phyloP scores from a whole-genome alignment of 2,888 invertebrate species.

The Melinaea marsaeus region DNA sequence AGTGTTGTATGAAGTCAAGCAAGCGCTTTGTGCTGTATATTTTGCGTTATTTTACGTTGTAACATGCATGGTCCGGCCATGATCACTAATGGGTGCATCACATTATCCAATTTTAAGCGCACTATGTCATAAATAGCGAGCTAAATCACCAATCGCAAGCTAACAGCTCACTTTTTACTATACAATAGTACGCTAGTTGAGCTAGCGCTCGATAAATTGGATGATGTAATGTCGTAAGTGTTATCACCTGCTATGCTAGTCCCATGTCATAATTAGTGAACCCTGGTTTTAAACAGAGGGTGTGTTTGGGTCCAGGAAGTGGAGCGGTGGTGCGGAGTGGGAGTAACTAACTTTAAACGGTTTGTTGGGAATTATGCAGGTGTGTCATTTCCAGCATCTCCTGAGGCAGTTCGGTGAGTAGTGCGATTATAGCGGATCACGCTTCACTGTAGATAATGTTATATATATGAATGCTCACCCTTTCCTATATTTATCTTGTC shows the following conservation, averaged over 20 bases:
- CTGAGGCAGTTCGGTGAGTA: slow-evolving; percentile 77
- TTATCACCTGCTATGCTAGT: slow-evolving; percentile 44
- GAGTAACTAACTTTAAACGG: slow-evolving; percentile 61
- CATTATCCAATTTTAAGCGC: too few relatives aligned
- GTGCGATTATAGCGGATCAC: slow-evolving; percentile 42
- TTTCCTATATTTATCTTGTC: slow-evolving; percentile 14
- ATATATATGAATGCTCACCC: slow-evolving; percentile 12
- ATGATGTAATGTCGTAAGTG: too few relatives aligned
- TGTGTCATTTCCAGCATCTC: slow-evolving; percentile 79
- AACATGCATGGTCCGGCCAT: slow-evolving; percentile 63
- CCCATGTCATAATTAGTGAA: slow-evolving; percentile 57
- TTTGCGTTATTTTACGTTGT: slow-evolving; percentile 67
- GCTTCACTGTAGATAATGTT: slow-evolving; percentile 30
- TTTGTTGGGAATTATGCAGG: slow-evolving; percentile 74
- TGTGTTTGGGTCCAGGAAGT: slow-evolving; percentile 59
- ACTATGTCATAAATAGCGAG: too few relatives aligned
- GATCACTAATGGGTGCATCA: slow-evolving; percentile 39
- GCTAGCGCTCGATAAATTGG: too few relatives aligned
- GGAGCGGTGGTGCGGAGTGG: slow-evolving; percentile 53
- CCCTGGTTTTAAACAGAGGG: slow-evolving; percentile 76
- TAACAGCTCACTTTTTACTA: too few relatives aligned
- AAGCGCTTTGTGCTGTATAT: slow-evolving; percentile 60
- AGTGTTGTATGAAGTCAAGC: slow-evolving; percentile 59
- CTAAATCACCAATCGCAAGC: too few relatives aligned
- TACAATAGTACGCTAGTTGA: too few relatives aligned